phyloP scores from a whole-genome alignment of 2,113 vertebrate genomes.

The Rhagologus leucostigma region DNA sequence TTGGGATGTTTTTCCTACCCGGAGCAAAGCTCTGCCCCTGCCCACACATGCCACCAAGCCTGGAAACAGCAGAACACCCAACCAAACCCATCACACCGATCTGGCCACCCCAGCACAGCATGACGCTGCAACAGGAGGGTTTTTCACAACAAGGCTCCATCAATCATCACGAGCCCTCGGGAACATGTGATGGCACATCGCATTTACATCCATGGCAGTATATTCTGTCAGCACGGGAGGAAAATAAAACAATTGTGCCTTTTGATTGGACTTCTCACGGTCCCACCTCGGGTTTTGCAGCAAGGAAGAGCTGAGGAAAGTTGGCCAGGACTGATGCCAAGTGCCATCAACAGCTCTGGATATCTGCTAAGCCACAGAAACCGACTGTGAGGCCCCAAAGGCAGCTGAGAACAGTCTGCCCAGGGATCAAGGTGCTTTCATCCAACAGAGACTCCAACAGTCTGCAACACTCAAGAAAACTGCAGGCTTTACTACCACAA shows the following conservation, averaged over 20 bases:
- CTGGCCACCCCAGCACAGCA: neutral
- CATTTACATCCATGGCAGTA: neutral
- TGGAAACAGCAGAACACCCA: neutral
- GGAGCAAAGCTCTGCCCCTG: neutral
- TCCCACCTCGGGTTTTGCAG: neutral
- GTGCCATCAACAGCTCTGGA: neutral
- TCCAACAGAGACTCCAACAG: neutral
- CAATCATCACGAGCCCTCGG: neutral
- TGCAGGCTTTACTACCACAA: neutral
- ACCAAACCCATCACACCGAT: neutral
- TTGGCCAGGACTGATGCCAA: neutral
- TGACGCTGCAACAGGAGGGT: rapidly evolving
- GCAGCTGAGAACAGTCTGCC: neutral
- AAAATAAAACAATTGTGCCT: neutral
- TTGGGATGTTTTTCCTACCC: neutral
- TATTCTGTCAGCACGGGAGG: neutral
- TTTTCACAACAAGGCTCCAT: neutral
- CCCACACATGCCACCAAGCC: neutral
- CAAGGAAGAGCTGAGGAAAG: neutral
- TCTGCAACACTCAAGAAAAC: neutral
- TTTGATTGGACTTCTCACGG: neutral
- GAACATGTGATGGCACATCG: neutral
- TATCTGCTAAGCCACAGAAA: neutral
- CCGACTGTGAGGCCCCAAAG: neutral
- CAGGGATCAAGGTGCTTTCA: neutral